Evolutionary conservation across 2,888 invertebrate species (phyloP).

Genomic region (Hyposoter dolosus): DNA sequence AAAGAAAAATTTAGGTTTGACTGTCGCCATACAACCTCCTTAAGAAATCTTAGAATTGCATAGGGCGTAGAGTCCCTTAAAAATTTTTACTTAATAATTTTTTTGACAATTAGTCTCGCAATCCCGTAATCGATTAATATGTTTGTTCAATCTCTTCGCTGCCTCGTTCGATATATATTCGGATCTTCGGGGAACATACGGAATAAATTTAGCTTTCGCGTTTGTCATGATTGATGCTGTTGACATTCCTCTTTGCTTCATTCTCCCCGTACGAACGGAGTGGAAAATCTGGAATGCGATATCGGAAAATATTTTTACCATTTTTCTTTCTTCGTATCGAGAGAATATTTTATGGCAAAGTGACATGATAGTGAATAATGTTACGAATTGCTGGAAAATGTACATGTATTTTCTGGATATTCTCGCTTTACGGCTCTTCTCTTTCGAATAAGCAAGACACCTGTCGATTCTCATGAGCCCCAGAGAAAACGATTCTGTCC

Average conservation of each 20-base stretch:
- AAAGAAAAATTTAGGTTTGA: too few relatives aligned
- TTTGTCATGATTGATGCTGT: not conserved
- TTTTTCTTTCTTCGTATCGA: slow-evolving; percentile 34
- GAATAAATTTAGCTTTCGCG: not conserved
- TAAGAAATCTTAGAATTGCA: not conserved
- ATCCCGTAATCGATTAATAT: not conserved
- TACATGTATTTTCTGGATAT: slow-evolving; percentile 34
- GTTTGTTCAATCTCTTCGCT: not conserved
- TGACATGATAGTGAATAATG: slow-evolving; percentile 53
- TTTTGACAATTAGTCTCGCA: not conserved
- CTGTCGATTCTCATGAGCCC: slow-evolving; percentile 66
- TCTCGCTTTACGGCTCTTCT: slow-evolving; percentile 33
- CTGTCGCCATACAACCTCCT: too few relatives aligned
- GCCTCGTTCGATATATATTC: not conserved
- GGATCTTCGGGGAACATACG: not conserved
- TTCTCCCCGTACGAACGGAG: not conserved
- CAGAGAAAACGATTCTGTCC: slow-evolving; percentile 50
- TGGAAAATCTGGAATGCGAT: not conserved
- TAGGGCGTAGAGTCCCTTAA: not conserved
- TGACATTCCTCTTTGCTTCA: not conserved
- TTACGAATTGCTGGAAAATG: slow-evolving; percentile 51
- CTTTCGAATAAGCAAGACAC: slow-evolving; percentile 58
- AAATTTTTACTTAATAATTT: not conserved
- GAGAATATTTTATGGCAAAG: slow-evolving; percentile 26
- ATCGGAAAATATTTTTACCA: slow-evolving; percentile 41